Base-by-base conservation (phyloP, 1,140 invertebrate genomes). In the Hyposmocoma kahamanoa region DNA sequence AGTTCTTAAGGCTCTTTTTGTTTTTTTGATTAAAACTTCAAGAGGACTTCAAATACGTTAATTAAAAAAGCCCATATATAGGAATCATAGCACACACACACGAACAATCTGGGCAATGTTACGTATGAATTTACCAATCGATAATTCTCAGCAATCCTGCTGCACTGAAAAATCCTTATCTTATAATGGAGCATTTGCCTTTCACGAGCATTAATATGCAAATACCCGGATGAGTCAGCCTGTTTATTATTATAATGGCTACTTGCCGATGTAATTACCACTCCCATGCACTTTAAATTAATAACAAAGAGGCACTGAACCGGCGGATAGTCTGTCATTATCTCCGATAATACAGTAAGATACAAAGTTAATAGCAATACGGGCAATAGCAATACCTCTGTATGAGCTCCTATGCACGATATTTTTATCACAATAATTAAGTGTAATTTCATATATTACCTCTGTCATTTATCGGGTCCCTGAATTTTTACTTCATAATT, bases 201-300 rank as follows among this genome's bases (percentile, higher is more conserved):
- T n/a, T n/a, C n/a, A n/a, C n/a, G n/a, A n/a, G n/a, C 47, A 75
- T 69, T 61, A 65, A 59, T 56, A 67, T 70, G 65, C 62, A 68
- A 73, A 73, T 68, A 44, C 55, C 42, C 21, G 45, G 52, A 67
- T 69, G 62, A 72, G 55, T 68, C 62, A 71, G 61, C 32, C 61
- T 63, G 59, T 71, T 70, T 68, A 66, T 70, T 61, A 55, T 53
- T 54, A 53, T 77, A 72, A 74, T 72, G 50, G 68, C 72, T 76
- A 72, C 71, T 66, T 67, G 46, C 53, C 56, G 43, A 55, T 52
- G 62, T 72, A 36, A 36, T 76, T 66, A 73, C 72, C 70, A 68
- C 66, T 71, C 66, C 72, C 59, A 74, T 72, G 63, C 68, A 77
- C 67, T 76, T 77, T 68, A 74, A 76, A 74, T 78, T 78, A 74